A percentile compares a stretch with the other conserved stretches of the same genome.
Conservation (phyloP, 2,888 invertebrate genomes). For the Sarcophaga variegata region DNA sequence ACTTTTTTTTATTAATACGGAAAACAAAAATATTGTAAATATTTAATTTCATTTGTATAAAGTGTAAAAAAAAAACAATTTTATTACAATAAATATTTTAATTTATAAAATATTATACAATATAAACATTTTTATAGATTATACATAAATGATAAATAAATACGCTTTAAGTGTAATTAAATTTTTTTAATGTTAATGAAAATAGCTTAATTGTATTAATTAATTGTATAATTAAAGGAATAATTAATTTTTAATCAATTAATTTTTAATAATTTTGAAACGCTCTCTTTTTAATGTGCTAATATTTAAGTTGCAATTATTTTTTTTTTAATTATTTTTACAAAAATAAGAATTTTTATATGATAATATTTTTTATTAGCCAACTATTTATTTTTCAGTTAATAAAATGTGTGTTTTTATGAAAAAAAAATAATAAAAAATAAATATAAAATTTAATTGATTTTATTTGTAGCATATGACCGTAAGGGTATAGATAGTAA, state of each 20-base stretch:
- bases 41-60: constrained; percentile 52
- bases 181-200: constrained; percentile 27
- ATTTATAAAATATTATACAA: constrained; percentile 21
- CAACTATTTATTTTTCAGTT: constrained; percentile 68
- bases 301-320: constrained; percentile 67
- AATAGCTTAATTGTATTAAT: constrained; percentile 51
- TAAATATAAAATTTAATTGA: neutral
- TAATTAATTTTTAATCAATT: constrained; percentile 4
- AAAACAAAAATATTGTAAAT: constrained; percentile 49
- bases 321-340: constrained; percentile 58
- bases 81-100: constrained; percentile 9
- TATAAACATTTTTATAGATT: constrained; percentile 15
- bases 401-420: constrained; percentile 62
- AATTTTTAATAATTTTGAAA: constrained; percentile 30
- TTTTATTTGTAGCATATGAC: no score
- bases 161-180: constrained; percentile 62
- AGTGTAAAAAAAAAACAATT: constrained; percentile 48
- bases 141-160: constrained; percentile 4
- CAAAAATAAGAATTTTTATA: constrained; percentile 56
- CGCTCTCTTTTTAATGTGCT: constrained; percentile 53
- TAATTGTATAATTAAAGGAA: neutral
- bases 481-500: no score
- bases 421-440: constrained; percentile 40
- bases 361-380: constrained; percentile 63
- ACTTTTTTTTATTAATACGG: constrained; percentile 37